Conservation (phyloP, 2,888 invertebrate genomes). For the Lasioglossum vierecki region DNA sequence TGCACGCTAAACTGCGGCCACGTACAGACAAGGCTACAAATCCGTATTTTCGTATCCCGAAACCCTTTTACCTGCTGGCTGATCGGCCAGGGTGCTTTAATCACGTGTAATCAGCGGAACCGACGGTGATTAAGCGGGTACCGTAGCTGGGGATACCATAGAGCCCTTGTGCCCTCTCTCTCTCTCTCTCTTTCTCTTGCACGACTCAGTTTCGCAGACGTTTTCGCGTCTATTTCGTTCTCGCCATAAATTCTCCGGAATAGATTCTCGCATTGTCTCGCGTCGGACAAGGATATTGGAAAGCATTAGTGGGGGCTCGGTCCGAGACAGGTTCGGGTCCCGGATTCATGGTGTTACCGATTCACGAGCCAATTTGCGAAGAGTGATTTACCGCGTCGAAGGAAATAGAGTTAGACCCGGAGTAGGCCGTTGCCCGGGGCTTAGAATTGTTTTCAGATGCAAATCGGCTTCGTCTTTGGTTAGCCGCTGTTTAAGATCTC, state of each 20-base stretch:
- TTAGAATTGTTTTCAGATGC: conserved; percentile 39
- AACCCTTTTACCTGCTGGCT: conserved; percentile 33
- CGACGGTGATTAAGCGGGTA: conserved; percentile 24
- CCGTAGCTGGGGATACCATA: neutral
- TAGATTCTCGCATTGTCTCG: conserved; percentile 3
- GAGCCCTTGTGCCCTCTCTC: neutral
- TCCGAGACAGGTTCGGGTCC: neutral
- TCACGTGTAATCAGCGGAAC: conserved; percentile 40
- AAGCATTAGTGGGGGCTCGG: conserved; percentile 3
- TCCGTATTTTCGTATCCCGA: conserved; percentile 52
- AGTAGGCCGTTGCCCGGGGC: conserved; percentile 20
- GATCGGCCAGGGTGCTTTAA: conserved; percentile 31
- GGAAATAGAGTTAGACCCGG: conserved; percentile 24
- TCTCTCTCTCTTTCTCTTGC: neutral
- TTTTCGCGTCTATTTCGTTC: neutral
- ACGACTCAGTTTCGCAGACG: neutral
- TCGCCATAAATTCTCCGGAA: neutral
- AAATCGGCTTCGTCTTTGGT: neutral
- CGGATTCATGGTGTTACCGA: conserved; percentile 34
- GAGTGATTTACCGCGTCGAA: conserved; percentile 52
- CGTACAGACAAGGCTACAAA: conserved; percentile 24
- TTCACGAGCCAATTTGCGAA: conserved; percentile 56
- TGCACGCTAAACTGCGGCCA: conserved; percentile 46
- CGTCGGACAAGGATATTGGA: neutral
- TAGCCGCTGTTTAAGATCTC: neutral